Evolutionary conservation across 2,113 vertebrate genomes (phyloP), one percentile per base, ranked within the genome.

Genomic region (Eclectus roratus): DNA sequence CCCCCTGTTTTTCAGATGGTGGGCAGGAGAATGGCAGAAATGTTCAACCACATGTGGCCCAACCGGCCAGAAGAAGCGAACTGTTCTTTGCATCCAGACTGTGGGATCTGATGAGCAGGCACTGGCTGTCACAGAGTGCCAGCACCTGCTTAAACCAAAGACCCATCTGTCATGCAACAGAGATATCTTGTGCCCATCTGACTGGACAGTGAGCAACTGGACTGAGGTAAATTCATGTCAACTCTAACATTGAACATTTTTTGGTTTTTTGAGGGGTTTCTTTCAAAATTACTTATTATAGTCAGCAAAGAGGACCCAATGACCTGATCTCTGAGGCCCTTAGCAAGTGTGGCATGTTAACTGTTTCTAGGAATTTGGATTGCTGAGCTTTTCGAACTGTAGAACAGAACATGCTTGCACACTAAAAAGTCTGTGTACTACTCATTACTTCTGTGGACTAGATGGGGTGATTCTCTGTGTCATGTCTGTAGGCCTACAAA

Each of bases 21-120:
- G 99, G 99, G 97, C 99, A 73, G 99, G 99, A 12, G 98, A 99
- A 56, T 99, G 99, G 99, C 99, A 99, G 97, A 98, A 98, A 5
- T 99, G 99, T 73, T 98, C 99, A 0, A 87, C 98, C 5, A 98
- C 98, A 0, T 99, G 99, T 77, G 99, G 99, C 11, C 97, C 98
- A 21, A 96, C 97, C 0, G 99, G 99, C 15, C 93, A 98, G 85
- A 99, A 98, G 92, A 99, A 98, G 84, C 98, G 99, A n/a, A 98
- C 98, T 0, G 99, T 99, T 15, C 97, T 99, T 49, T 99, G 99
- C 72, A 98, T 99, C 85, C 98, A 99, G 65, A 99, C 99, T 0
- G 96, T 98, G 86, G 98, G 98, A 17, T 98, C 98, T 13, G 99
- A 99, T 90, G 99, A 99, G 86, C 98, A 99, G 74, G 99, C 99